phyloP scores from a whole-genome alignment of 1,140 invertebrate genomes.

The Trinorchestia longiramus region DNA sequence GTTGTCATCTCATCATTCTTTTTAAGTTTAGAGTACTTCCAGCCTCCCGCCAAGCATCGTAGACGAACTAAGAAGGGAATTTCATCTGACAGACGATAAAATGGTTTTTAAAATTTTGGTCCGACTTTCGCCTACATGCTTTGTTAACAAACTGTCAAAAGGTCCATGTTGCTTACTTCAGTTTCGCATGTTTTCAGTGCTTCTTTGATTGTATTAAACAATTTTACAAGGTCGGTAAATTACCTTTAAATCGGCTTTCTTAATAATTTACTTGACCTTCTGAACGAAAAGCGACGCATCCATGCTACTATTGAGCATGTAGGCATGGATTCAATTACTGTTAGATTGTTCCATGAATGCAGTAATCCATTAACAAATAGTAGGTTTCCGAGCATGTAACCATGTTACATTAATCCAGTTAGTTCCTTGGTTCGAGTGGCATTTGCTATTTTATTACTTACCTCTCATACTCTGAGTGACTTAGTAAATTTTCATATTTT shows the following conservation, averaged over 20 bases:
- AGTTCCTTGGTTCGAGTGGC: too few species aligned
- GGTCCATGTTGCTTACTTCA: background rate
- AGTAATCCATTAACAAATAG: background rate
- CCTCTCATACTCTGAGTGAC: too few species aligned
- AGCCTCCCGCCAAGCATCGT: background rate
- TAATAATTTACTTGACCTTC: too few species aligned
- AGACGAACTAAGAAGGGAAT: background rate
- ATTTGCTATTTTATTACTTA: background rate
- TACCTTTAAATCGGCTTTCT: background rate
- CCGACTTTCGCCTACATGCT: background rate
- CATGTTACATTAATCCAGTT: too few species aligned
- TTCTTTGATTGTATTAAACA: background rate
- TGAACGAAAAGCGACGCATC: too few species aligned
- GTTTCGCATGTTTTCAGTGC: background rate
- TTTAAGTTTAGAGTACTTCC: background rate
- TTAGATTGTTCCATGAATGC: background rate
- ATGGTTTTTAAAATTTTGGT: background rate
- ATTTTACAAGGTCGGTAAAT: background rate
- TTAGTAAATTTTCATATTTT: too few species aligned
- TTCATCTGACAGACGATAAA: background rate
- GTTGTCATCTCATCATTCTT: background rate
- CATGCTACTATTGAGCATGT: background rate
- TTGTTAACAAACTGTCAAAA: background rate
- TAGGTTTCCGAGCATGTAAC: too few species aligned
- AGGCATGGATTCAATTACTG: background rate